Evolutionary conservation across 2,888 invertebrate species (phyloP).

Genomic region (Hemicrepidius hirtus): DNA sequence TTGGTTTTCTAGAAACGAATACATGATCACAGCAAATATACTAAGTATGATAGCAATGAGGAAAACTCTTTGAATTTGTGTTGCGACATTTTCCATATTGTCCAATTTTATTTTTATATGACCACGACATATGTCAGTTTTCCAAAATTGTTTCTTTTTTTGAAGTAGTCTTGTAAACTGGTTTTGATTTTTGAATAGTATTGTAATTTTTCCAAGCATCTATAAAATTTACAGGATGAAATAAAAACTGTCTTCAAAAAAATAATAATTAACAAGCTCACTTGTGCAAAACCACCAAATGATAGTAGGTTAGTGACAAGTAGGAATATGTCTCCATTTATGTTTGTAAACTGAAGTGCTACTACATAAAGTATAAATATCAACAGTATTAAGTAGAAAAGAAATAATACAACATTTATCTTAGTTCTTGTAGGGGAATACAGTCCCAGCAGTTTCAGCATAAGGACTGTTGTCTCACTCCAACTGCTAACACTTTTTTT

Average conservation of each 20-base stretch:
- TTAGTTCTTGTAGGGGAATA: neutral
- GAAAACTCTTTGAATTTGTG: neutral
- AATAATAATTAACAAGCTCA: no score
- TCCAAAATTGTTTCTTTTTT: neutral
- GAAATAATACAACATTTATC: neutral
- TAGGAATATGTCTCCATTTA: neutral
- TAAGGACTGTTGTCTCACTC: neutral
- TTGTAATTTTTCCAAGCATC: neutral
- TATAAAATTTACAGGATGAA: neutral
- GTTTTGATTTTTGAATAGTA: neutral
- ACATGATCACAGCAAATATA: neutral
- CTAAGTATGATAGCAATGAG: neutral
- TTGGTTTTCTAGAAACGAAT: neutral
- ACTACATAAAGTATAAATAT: neutral
- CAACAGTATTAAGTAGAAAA: neutral
- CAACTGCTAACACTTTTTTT: neutral
- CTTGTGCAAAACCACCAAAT: neutral
- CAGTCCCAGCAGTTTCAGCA: neutral
- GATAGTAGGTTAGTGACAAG: neutral
- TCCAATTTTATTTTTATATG: neutral
- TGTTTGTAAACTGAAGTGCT: neutral
- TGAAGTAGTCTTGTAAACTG: neutral
- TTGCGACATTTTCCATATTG: neutral
- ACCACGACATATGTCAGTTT: neutral
- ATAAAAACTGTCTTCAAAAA: neutral